Percentiles rank a stretch among this genome's conserved stretches.
Conservation (phyloP, 2,888 invertebrate genomes). For the Amblyjoppa fuscipennis region DNA sequence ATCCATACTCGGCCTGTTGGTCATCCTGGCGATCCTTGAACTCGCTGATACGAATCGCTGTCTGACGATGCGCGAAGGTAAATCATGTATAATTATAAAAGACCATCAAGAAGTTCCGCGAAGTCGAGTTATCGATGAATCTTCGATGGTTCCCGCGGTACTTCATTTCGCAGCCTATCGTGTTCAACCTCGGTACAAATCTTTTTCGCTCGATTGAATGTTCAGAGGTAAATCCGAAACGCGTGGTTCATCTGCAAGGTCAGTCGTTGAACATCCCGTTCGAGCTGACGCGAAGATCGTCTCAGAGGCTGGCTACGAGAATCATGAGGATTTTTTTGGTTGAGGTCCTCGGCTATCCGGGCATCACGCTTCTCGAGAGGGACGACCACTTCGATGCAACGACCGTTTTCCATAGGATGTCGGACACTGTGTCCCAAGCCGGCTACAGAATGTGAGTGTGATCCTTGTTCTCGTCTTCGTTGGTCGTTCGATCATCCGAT, state of each 20-base stretch:
- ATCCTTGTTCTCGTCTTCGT: neutral
- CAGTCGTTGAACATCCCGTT: slow-evolving; percentile 85
- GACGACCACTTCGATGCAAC: slow-evolving; percentile 85
- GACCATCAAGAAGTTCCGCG: neutral
- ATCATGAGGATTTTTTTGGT: slow-evolving; percentile 87
- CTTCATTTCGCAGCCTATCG: neutral
- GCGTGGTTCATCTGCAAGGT: slow-evolving; percentile 84
- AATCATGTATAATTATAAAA: slow-evolving; percentile 17
- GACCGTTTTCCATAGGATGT: slow-evolving; percentile 82
- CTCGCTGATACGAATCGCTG: slow-evolving; percentile 76
- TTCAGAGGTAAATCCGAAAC: slow-evolving; percentile 86
- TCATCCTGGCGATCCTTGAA: slow-evolving; percentile 70
- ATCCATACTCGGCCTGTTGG: slow-evolving; percentile 72
- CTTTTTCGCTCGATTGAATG: slow-evolving; percentile 17
- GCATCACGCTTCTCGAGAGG: slow-evolving; percentile 83
- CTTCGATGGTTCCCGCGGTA: neutral
- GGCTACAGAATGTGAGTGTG: slow-evolving; percentile 77
- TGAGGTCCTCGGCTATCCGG: slow-evolving; percentile 86
- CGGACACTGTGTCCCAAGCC: slow-evolving; percentile 71
- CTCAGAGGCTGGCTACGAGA: slow-evolving; percentile 87
- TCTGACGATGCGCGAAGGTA: slow-evolving; percentile 79
- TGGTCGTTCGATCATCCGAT: neutral
- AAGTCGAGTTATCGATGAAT: neutral
- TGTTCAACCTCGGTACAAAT: neutral
- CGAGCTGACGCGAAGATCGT: slow-evolving; percentile 86